A percentile compares a stretch with the other conserved stretches of the same genome.
These are phyloP conservation scores for Ceramica pisi DNA, from an alignment of 2,888 invertebrate species.

Conservation along the genomic window DNA sequence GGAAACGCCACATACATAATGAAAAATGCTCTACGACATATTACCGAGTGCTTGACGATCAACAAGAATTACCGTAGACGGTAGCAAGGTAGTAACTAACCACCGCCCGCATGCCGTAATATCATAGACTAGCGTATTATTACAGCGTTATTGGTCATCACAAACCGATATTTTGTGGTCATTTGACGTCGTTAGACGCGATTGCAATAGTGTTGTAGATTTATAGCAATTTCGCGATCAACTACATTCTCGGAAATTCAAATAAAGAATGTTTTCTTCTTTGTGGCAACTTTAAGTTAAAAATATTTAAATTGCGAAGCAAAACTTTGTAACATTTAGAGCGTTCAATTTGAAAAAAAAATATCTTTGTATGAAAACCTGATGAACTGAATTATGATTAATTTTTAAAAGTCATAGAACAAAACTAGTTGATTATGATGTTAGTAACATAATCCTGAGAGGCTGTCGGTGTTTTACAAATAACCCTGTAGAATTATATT, in stretches of 20 bases:
- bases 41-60: constrained; percentile 49
- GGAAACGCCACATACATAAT: constrained; percentile 46
- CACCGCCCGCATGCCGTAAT: constrained; percentile 64
- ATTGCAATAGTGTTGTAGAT: constrained; percentile 68
- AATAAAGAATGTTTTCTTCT: constrained; percentile 47
- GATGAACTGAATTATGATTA: no score
- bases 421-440: no score
- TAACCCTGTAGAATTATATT: background rate
- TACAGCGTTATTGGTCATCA: constrained; percentile 74
- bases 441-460: no score
- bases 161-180: constrained; percentile 79
- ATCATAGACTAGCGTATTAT: constrained; percentile 64
- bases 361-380: no score
- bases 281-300: constrained; percentile 18
- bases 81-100: constrained; percentile 68
- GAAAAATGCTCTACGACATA: constrained; percentile 53
- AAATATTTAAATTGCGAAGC: no score
- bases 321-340: no score
- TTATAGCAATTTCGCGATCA: constrained; percentile 67
- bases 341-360: no score
- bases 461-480: no score
- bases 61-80: constrained; percentile 67
- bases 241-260: constrained; percentile 48
- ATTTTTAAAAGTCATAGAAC: no score
- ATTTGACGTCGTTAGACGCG: constrained; percentile 70